Base-by-base conservation (phyloP, 2,113 vertebrate species). In the Chionomys nivalis region DNA sequence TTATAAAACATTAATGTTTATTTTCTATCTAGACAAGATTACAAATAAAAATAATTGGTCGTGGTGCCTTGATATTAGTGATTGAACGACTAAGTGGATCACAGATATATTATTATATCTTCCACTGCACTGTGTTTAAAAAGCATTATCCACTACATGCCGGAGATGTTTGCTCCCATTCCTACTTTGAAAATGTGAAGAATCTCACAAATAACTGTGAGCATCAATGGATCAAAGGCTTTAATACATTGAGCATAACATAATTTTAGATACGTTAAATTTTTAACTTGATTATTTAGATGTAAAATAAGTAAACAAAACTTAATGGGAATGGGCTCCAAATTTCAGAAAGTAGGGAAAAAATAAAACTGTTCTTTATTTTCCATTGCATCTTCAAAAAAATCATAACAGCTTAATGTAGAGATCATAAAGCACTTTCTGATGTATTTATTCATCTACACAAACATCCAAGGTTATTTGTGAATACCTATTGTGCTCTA, bases 391-490 rank as follows among this genome's bases (percentile, higher is more conserved):
- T 5, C 76, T 36, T 89, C 81, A 33, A 86, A 81, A 96, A 88
- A 83, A n/a, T 52, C 75, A 12, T 24, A 63, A 42, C 19, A 42
- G 6, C 36, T 10, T 75, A 39, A 93, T 33, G 19, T 55, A 89
- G 72, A 93, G 96, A 89, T 75, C 66, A 91, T 16, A 11, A 44
- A 85, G 26, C 28, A 70, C 17, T 70, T 2, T 86, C 75, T 72
- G 7, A 76, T 79, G 39, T 93, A 73, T 88, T 72, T 89, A 93
- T 86, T 94, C 58, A 79, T 90, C 24, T 81, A 47, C 76, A n/a
- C 2, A 49, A 92, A 55, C 1, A 68, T 75, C n/a, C 36, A 73
- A 73, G 23, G 83, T n/a, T 73, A 2, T 83, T 83, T 31, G 65
- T 17, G 12, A 88, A 77, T 77, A 47, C 4, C 26, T 87, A 28